phyloP scores from a whole-genome alignment of 2,113 vertebrate species.

The Emydura subglobosa region DNA sequence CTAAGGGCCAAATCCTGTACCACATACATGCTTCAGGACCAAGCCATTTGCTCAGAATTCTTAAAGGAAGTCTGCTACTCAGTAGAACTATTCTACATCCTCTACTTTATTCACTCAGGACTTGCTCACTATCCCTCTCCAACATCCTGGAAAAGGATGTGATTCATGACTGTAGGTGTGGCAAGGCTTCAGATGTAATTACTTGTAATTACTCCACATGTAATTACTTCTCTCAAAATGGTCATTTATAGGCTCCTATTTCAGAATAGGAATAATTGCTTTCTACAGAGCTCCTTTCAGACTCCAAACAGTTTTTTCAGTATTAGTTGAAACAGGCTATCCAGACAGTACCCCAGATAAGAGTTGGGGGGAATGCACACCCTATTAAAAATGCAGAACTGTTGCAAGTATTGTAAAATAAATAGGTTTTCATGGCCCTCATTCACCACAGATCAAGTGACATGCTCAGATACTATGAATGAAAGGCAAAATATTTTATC shows the following conservation, averaged over 20 bases:
- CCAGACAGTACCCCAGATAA: not conserved
- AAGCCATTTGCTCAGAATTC: conserved; percentile 13
- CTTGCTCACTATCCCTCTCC: not conserved
- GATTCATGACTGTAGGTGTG: not conserved
- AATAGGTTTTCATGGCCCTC: not conserved
- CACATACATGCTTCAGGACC: not conserved
- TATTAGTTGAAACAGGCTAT: not conserved
- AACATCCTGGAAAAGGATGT: not conserved
- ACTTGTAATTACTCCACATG: not conserved
- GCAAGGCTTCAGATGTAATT: not conserved
- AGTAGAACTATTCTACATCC: not conserved
- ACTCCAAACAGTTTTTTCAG: not conserved
- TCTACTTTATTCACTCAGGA: not conserved
- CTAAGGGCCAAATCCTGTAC: not conserved
- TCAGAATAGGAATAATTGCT: not conserved
- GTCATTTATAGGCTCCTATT: not conserved
- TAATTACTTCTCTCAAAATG: not conserved
- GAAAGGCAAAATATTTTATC: not conserved
- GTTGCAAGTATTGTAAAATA: not conserved
- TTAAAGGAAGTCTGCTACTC: not conserved
- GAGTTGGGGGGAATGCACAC: not conserved
- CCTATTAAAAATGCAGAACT: not conserved
- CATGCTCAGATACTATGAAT: not conserved
- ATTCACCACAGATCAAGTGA: not conserved
- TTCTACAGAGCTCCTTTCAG: not conserved